A percentile compares a stretch with the other conserved stretches of the same genome.
phyloP scores from a whole-genome alignment of 2,888 invertebrate genomes.

The Mesorhabditis spiculigera region DNA sequence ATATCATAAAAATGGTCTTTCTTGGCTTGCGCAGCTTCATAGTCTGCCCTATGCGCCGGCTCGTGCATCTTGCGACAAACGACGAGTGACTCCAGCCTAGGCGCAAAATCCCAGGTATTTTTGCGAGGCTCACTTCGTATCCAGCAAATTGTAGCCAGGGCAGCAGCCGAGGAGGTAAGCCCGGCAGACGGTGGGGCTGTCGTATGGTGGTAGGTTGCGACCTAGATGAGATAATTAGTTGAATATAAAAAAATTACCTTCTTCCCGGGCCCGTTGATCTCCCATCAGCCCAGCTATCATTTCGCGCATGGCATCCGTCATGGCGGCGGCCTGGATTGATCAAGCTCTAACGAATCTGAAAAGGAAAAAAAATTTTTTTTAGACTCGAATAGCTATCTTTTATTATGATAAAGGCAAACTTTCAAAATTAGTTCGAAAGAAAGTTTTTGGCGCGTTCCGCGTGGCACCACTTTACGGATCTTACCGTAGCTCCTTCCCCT shows the following conservation, averaged over 20 bases:
- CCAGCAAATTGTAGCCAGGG: constrained; percentile 64
- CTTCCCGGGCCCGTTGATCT: constrained; percentile 75
- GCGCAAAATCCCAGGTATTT: too few species aligned
- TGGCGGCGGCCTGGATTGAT: constrained; percentile 9
- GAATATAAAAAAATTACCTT: constrained; percentile 23
- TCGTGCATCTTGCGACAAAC: constrained; percentile 86
- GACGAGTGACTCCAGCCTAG: constrained; percentile 63
- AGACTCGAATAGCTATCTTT: too few species aligned
- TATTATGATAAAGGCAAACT: too few species aligned
- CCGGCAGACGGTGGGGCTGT: constrained; percentile 76
- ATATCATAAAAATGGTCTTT: constrained; percentile 98
- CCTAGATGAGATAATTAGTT: constrained; percentile 18
- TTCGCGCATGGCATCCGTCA: constrained; percentile 75
- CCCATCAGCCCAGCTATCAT: constrained; percentile 95
- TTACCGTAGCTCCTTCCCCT: too few species aligned
- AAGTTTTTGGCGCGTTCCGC: too few species aligned
- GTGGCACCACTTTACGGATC: too few species aligned
- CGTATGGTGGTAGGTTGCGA: constrained; percentile 45
- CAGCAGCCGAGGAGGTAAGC: constrained; percentile 97
- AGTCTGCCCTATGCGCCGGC: constrained; percentile 94
- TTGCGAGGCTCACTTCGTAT: too few species aligned
- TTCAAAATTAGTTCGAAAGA: too few species aligned
- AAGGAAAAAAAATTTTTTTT: too few species aligned
- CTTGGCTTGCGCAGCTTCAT: constrained; percentile 76
- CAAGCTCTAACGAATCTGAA: too few species aligned